phyloP scores from a whole-genome alignment of 2,113 vertebrate genomes.

The Cochlearius cochlearius region DNA sequence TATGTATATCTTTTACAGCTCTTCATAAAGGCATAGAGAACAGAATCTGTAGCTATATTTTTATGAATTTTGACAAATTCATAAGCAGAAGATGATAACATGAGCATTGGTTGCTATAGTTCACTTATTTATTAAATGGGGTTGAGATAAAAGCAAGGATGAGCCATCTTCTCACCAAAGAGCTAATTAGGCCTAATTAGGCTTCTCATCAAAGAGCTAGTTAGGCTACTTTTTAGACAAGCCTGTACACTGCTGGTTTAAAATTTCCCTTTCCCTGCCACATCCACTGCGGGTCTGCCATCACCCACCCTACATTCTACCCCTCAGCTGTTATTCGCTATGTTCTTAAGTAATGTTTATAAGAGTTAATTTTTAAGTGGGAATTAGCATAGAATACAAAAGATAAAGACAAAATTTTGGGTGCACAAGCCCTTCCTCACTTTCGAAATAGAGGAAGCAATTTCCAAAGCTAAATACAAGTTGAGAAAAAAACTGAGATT shows the following conservation, averaged over 20 bases:
- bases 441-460: not conserved
- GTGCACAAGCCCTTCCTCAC: not conserved
- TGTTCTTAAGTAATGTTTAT: not conserved
- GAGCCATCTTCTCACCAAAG: not conserved
- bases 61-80: not conserved
- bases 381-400: not conserved
- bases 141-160: not conserved
- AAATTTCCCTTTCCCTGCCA: not conserved
- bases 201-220: not conserved
- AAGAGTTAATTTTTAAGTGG: not conserved
- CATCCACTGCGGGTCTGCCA: not conserved
- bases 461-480: not conserved
- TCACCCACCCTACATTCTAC: not conserved
- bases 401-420: not conserved
- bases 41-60: not conserved
- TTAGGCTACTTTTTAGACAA: not conserved
- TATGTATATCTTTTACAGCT: not conserved
- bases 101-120: not conserved
- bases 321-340: not conserved
- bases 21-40: not conserved
- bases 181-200: not conserved
- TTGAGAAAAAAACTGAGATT: not conserved
- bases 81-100: not conserved
- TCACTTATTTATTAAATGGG: not conserved
- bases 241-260: not conserved